Percentiles rank a stretch among this genome's conserved stretches.
phyloP scores from a whole-genome alignment of 2,797 vertebrate species.

The Cephalopachus bancanus region DNA sequence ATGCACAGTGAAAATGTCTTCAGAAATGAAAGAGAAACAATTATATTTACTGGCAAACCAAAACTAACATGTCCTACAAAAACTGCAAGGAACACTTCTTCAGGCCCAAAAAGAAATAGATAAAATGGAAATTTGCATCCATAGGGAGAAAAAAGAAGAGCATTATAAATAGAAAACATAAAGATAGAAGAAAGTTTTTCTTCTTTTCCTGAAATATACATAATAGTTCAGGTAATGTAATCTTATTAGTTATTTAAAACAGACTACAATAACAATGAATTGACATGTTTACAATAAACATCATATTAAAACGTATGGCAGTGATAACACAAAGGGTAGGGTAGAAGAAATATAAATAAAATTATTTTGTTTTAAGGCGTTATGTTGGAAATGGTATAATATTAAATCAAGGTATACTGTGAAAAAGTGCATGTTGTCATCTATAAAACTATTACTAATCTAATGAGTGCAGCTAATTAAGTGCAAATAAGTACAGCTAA shows the following conservation, averaged over 20 bases:
- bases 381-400: not conserved
- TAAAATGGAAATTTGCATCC: not conserved
- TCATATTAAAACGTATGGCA: not conserved
- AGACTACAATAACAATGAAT: not conserved
- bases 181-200: not conserved
- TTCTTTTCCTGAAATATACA: not conserved
- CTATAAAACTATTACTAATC: not conserved
- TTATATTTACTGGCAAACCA: not conserved
- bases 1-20: not conserved
- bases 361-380: not conserved
- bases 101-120: not conserved
- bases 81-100: not conserved
- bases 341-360: not conserved
- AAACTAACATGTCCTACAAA: not conserved
- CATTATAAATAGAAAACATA: not conserved
- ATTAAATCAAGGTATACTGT: not conserved
- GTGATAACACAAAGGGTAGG: not conserved
- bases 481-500: not conserved
- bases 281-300: not conserved
- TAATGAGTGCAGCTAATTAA: not conserved
- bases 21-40: not conserved
- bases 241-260: not conserved
- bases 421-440: not conserved
- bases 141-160: not conserved
- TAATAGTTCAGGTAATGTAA: no score